These are phyloP conservation scores for Theretra japonica DNA, from an alignment of 2,888 invertebrate species.

Conservation along the genomic window DNA sequence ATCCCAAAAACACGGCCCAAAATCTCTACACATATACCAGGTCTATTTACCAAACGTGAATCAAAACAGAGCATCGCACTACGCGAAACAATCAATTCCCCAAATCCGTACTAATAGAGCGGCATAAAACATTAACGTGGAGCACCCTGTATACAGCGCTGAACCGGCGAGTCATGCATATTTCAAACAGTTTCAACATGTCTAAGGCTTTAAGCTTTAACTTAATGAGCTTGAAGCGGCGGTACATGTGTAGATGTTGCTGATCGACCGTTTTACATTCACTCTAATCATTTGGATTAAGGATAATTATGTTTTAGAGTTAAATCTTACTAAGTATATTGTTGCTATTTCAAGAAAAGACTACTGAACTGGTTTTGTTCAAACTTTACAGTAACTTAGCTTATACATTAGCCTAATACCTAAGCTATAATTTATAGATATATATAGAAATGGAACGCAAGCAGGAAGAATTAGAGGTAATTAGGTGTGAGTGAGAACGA, in stretches of 20 bases:
- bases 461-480: no score
- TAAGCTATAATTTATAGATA: no score
- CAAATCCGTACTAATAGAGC: background rate
- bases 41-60: background rate
- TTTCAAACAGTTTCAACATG: conserved; percentile 62
- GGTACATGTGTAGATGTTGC: background rate
- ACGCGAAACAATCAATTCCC: background rate
- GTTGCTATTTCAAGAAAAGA: background rate
- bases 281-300: background rate
- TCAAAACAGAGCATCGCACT: background rate
- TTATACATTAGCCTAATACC: no score
- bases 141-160: conserved; percentile 31
- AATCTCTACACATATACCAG: background rate
- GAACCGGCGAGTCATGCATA: conserved; percentile 58
- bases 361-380: background rate
- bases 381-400: background rate
- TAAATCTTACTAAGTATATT: background rate
- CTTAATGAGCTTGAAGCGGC: conserved; percentile 62
- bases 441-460: no score
- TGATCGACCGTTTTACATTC: background rate
- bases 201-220: conserved; percentile 66
- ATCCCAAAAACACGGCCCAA: no score
- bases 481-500: no score
- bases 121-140: conserved; percentile 12
- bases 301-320: no score